phyloP scores from a whole-genome alignment of 2,113 vertebrate genomes.

The Tiliqua scincoides region DNA sequence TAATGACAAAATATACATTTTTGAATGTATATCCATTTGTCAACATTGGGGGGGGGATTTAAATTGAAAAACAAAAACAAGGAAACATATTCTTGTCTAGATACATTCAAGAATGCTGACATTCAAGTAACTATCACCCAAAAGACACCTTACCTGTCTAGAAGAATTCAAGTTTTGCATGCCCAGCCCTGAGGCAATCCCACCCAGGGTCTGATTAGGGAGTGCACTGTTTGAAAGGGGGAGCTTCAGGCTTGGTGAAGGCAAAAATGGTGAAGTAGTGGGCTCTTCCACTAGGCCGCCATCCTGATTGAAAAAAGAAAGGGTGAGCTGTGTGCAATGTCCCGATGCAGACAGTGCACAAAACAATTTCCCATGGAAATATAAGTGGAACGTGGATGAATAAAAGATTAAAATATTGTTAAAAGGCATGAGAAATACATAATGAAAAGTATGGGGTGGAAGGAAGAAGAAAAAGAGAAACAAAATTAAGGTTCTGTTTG shows the following conservation, averaged over 20 bases:
- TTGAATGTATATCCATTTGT: neutral
- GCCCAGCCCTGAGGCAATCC: conserved; percentile 94
- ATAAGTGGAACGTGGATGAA: conserved; percentile 48
- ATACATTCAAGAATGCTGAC: conserved; percentile 9
- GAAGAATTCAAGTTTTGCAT: conserved; percentile 99
- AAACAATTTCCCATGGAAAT: conserved; percentile 66
- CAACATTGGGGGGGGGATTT: neutral
- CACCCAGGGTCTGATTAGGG: conserved; percentile 95
- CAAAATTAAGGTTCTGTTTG: conserved; percentile 66
- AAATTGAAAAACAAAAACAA: neutral
- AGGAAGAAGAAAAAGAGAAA: conserved; percentile 75
- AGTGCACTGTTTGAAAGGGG: conserved; percentile 96
- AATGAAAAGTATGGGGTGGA: conserved; percentile 68
- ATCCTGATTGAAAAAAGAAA: conserved; percentile 87
- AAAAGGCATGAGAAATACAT: conserved; percentile 50
- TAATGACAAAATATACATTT: neutral
- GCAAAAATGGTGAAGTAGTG: conserved; percentile 98
- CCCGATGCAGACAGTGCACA: conserved; percentile 65
- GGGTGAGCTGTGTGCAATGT: conserved; percentile 76
- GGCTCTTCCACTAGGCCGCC: conserved; percentile 95
- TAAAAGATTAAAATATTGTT: conserved; percentile 46
- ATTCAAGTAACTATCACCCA: conserved; percentile 9
- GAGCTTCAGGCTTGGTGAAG: conserved; percentile 99
- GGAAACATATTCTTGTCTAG: neutral
- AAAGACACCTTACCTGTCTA: conserved; percentile 89